Evolutionary conservation across 2,113 vertebrate genomes (phyloP), one percentile per base, ranked within the genome.

Genomic region (Elephantulus edwardii): DNA sequence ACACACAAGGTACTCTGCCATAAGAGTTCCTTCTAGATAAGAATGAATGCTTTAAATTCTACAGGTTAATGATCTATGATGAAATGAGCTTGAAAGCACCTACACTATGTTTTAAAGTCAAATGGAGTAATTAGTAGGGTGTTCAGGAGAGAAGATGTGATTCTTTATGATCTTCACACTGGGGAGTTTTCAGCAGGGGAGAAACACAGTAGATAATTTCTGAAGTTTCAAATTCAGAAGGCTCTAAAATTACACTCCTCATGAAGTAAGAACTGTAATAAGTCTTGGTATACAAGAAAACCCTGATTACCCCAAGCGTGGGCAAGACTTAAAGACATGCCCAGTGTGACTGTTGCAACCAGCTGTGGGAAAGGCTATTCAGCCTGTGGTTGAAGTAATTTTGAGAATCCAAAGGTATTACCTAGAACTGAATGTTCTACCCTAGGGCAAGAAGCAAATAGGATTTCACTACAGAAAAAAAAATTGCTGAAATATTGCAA

Each of bases 231-330:
- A 60, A 86, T 68, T 80, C 76, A 68, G 38, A 82, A n/a, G n/a
- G n/a, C 9, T 56, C 38, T 30, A 87, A 60, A 79, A 66, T 44
- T 26, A 14, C 28, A 80, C 26, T 89, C 35, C 44, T 77, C 52
- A 64, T 68, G 75, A 87, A 79, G 72, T 28, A 60, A 26, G 38
- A 28, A 84, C 82, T 56, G 10, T 54, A 14, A 44, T 40, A 71
- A 77, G 38, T 80, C 42, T 62, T 72, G 40, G 9, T 80, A 2
- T 35, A 80, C 8, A 62, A 62, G 38, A 92, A 95, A 91, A 80
- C 1, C 6, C 5, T 48, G 44, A 84, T 83, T 35, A 62, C 12
- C 50, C 44, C 58, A 81, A 80, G 28, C 28, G 44, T 62, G 60
- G 66, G 50, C 46, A 90, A 80, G 80, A 11, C 17, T 26, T 58